These are phyloP conservation scores for Drosophila hamatofila DNA, from an alignment of 2,888 invertebrate species.

Conservation along the genomic window DNA sequence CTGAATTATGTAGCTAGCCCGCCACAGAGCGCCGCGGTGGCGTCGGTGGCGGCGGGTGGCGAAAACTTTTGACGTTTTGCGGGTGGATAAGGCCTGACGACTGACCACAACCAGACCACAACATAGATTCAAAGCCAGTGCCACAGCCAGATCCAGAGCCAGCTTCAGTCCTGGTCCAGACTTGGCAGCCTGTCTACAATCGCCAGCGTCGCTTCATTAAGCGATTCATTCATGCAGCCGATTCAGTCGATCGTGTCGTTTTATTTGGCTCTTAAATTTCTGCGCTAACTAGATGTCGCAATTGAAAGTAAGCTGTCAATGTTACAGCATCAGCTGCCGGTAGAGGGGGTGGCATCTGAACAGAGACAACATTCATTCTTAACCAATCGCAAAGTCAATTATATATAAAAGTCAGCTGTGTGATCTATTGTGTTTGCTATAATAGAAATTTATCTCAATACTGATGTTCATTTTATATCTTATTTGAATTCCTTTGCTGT, in stretches of 20 bases:
- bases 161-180: conserved; percentile 25
- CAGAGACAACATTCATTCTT: conserved; percentile 12
- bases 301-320: conserved; percentile 81
- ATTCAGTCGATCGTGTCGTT: conserved; percentile 70
- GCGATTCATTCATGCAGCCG: conserved; percentile 77
- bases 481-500: neutral
- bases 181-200: conserved; percentile 26
- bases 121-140: conserved; percentile 29
- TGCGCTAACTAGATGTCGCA: conserved; percentile 80
- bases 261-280: conserved; percentile 77
- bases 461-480: neutral
- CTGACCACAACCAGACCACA: conserved; percentile 63
- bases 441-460: neutral
- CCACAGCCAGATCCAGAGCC: conserved; percentile 17
- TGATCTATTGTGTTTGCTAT: neutral
- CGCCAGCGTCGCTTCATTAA: conserved; percentile 71
- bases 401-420: neutral
- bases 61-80: conserved; percentile 65
- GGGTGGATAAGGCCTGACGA: conserved; percentile 70
- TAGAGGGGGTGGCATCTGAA: conserved; percentile 5
- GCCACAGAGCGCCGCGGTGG: conserved; percentile 2
- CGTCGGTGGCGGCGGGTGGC: conserved; percentile 8
- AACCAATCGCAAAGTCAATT: conserved; percentile 2
- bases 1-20: conserved; percentile 69
- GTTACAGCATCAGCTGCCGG: conserved; percentile 29